Percentiles rank a stretch among this genome's conserved stretches.
phyloP scores from a whole-genome alignment of 2,888 invertebrate species.

The Zaprionus bogoriensis region DNA sequence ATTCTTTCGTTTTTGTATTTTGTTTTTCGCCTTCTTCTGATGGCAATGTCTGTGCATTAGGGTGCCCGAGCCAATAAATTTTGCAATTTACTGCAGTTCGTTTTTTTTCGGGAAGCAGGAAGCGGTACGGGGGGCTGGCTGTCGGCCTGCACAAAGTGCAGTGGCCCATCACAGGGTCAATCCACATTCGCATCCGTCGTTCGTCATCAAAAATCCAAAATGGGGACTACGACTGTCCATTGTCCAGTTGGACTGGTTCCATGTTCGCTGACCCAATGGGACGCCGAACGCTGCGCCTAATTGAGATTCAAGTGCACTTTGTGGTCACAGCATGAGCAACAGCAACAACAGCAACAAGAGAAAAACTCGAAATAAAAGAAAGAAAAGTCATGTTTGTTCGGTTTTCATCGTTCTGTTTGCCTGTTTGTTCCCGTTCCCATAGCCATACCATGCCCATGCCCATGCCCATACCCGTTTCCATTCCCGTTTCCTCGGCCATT shows the following conservation, averaged over 20 bases:
- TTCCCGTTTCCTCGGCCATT: background rate
- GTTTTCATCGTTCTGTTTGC: slow-evolving; percentile 26
- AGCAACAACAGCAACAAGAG: background rate
- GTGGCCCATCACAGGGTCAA: slow-evolving; percentile 63
- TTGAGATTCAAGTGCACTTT: slow-evolving; percentile 70
- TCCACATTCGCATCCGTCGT: slow-evolving; percentile 22
- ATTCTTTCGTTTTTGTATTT: slow-evolving; percentile 43
- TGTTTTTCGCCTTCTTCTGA: slow-evolving; percentile 11
- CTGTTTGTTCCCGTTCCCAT: slow-evolving; percentile 35
- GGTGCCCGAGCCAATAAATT: slow-evolving; percentile 65
- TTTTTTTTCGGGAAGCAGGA: slow-evolving; percentile 7
- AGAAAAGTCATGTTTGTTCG: slow-evolving; percentile 19
- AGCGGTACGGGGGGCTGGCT: background rate
- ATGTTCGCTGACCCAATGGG: slow-evolving; percentile 16
- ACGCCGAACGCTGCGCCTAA: slow-evolving; percentile 52
- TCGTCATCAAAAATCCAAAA: slow-evolving; percentile 38
- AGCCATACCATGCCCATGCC: background rate
- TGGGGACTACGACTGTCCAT: slow-evolving; percentile 16
- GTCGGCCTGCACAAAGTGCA: slow-evolving; percentile 51
- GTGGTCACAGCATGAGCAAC: slow-evolving; percentile 18
- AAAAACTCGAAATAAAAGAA: background rate
- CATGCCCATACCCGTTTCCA: background rate
- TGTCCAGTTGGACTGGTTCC: slow-evolving; percentile 28
- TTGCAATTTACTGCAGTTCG: slow-evolving; percentile 42
- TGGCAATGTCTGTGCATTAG: slow-evolving; percentile 49